Evolutionary conservation across 2,888 invertebrate species (phyloP), one percentile per base, ranked within the genome.

Genomic region (Lacanobia oleracea): DNA sequence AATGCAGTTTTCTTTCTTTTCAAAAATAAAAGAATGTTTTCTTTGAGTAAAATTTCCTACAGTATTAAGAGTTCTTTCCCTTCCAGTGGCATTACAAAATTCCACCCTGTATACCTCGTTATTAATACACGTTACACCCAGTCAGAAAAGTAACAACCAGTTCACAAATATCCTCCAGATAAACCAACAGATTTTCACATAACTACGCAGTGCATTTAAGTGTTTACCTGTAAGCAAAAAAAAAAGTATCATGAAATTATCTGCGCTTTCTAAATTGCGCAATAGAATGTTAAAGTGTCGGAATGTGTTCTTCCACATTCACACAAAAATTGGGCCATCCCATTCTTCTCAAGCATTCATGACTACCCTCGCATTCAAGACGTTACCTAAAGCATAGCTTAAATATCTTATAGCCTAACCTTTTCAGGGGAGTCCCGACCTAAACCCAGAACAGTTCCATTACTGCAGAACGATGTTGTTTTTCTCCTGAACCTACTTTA

Each of bases 401-500:
- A 27, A 72, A 77, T 68, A 81, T 79, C 27, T 77, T 64, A 80
- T 69, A 72, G 78, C 66, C 12, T 57, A 33, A 61, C 67, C 62
- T 60, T 70, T 64, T 16, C 33, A 51, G 63, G 83, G 74, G 62
- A 59, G 7, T 48, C 33, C 18, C 7, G 43, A 51, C 73, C 65
- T 79, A 76, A 59, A 12, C 67, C 66, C 66, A 67, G 69, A 81
- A 84, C 82, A 82, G 74, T 84, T 83, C 84, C 80, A 86, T 87
- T 88, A 89, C 87, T 89, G 87, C 86, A 90, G 88, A 90, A 88
- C 82, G 83, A 85, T 87, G 86, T 88, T 91, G 87, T 91, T 89
- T 89, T 90, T 90, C 88, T 81, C 80, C 84, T 75, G 84, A 81
- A 83, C 83, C 85, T 82, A 86, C 84, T 87, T 84, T 86, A 88